A percentile compares a stretch with the other conserved stretches of the same genome.
These are phyloP conservation scores for Karalla daura DNA, from an alignment of 2,797 vertebrate genomes.

Conservation along the genomic window DNA sequence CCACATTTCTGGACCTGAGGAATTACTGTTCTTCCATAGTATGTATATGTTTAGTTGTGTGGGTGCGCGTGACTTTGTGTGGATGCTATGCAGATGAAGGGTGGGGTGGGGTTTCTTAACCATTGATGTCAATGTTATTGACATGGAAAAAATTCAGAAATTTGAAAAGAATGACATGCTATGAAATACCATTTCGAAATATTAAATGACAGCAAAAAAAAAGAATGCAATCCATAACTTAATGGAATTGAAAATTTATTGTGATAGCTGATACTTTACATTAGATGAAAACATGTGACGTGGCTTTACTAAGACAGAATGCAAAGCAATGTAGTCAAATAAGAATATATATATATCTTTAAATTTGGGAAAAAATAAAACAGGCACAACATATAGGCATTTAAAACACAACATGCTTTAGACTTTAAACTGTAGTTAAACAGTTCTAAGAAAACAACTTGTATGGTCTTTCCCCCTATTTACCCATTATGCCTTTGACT, in stretches of 20 bases:
- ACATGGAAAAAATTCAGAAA: too few species aligned
- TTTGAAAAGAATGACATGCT: too few species aligned
- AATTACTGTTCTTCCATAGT: too few species aligned
- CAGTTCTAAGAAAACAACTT: conserved; percentile 81
- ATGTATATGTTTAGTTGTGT: too few species aligned
- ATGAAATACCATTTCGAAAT: too few species aligned
- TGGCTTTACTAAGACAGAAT: conserved; percentile 90
- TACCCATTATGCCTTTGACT: conserved; percentile 60
- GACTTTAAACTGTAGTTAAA: conserved; percentile 81
- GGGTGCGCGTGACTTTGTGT: too few species aligned
- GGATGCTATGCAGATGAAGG: too few species aligned
- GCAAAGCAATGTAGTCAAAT: conserved; percentile 92
- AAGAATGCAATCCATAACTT: conserved; percentile 21
- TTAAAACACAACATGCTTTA: conserved; percentile 88
- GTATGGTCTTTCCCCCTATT: conserved; percentile 77
- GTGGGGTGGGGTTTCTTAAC: too few species aligned
- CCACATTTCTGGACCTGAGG: too few species aligned
- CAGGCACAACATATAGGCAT: conserved; percentile 87
- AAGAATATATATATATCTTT: conserved; percentile 80
- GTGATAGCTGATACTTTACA: conserved; percentile 94
- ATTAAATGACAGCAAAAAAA: too few species aligned
- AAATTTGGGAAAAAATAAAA: conserved; percentile 80
- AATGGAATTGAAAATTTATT: conserved; percentile 94
- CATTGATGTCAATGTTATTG: too few species aligned
- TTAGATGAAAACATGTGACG: conserved; percentile 92